A percentile compares a stretch with the other conserved stretches of the same genome.
Evolutionary conservation across 2,797 vertebrate genomes (phyloP).

Genomic region (Cossypha caffra): DNA sequence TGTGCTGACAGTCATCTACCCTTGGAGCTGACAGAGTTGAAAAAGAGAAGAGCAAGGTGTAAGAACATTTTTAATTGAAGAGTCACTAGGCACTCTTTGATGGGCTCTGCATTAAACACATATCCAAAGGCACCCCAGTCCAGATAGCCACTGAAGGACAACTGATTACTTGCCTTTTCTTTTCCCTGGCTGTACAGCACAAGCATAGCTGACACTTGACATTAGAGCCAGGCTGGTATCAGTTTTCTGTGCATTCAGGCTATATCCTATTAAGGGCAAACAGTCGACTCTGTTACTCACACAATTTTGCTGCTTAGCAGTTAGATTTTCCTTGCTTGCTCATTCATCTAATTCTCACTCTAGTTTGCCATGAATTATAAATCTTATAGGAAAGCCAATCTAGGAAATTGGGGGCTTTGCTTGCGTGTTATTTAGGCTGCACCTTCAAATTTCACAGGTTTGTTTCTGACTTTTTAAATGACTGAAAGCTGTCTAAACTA

Average conservation of each 20-base stretch:
- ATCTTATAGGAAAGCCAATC: neutral
- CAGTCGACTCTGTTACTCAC: neutral
- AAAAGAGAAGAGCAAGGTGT: neutral
- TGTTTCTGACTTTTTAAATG: neutral
- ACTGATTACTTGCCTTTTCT: neutral
- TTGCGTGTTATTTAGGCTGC: neutral
- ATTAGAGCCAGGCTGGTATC: neutral
- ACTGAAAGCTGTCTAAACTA: conserved; percentile 3
- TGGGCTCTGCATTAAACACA: neutral
- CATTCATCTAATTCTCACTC: neutral
- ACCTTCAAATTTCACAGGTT: neutral
- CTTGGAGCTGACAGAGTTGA: neutral
- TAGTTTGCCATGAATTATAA: neutral
- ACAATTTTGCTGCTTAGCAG: neutral
- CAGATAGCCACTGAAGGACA: neutral
- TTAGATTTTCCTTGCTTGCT: neutral
- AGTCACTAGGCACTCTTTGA: neutral
- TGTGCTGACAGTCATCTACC: neutral
- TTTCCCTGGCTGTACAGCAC: neutral
- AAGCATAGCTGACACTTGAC: neutral
- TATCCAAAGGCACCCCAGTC: neutral
- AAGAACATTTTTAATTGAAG: neutral
- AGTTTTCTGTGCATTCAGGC: neutral
- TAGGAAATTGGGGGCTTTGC: neutral
- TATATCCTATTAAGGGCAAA: neutral